phyloP scores from a whole-genome alignment of 2,888 invertebrate genomes.

The Podotricha telesiphe region DNA sequence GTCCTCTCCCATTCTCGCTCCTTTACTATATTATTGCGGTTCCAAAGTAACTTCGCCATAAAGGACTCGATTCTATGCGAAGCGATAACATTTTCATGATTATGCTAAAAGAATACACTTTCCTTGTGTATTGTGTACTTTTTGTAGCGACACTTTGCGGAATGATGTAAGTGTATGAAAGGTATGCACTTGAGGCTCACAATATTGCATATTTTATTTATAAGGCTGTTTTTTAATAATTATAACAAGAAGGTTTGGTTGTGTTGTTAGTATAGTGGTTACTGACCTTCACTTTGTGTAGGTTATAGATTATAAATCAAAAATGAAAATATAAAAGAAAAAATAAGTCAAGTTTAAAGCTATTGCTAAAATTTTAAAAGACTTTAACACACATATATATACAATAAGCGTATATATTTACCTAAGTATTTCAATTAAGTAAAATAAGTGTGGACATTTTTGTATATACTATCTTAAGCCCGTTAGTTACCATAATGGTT shows the following conservation, averaged over 20 bases:
- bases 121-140: constrained; percentile 55
- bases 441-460: no score
- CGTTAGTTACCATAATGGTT: no score
- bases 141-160: constrained; percentile 25
- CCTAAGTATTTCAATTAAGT: no score
- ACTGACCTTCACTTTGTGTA: no score
- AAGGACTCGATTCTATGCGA: constrained; percentile 64
- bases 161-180: constrained; percentile 26
- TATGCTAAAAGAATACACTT: constrained; percentile 57
- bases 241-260: not conserved
- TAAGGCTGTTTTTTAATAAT: not conserved
- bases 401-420: no score
- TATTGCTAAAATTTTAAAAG: no score
- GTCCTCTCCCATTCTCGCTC: constrained; percentile 28
- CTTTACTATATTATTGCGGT: constrained; percentile 52
- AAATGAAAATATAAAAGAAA: no score
- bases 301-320: no score
- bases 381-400: no score
- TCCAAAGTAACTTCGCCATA: constrained; percentile 58
- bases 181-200: constrained; percentile 1
- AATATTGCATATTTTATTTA: not conserved
- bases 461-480: no score
- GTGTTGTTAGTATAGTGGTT: no score
- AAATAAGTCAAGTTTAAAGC: no score
- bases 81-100: constrained; percentile 68